Evolutionary conservation across 2,113 vertebrate species (phyloP).

Genomic region (Anolis carolinensis): DNA sequence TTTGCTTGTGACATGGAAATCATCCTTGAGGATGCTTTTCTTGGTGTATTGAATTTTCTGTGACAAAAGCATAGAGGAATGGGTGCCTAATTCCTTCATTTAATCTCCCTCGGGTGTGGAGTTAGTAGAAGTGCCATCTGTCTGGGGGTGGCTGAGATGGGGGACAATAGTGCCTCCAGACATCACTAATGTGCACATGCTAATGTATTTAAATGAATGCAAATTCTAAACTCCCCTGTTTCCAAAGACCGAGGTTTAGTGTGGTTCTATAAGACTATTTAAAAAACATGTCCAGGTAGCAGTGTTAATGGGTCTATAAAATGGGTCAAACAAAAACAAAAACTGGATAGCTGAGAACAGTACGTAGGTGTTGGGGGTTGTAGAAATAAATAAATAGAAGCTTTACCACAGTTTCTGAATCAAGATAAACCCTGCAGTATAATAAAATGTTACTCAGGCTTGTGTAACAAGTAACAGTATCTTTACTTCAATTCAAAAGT

Average conservation of each 20-base stretch:
- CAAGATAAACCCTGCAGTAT: no score
- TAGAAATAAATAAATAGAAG: no score
- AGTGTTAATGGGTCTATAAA: background rate
- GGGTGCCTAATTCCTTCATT: constrained; percentile 46
- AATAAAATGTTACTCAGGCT: no score
- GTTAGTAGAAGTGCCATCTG: background rate
- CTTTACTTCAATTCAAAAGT: no score
- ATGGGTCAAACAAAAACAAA: background rate
- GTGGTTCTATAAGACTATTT: background rate
- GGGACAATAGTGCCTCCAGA: background rate
- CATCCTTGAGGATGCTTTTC: constrained; percentile 53
- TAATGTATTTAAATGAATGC: background rate
- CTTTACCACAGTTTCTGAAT: no score
- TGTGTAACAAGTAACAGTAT: no score
- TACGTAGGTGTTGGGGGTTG: no score
- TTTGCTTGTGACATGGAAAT: background rate
- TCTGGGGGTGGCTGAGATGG: background rate
- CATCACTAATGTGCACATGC: background rate
- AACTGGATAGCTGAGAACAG: constrained; percentile 24
- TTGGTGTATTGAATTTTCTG: constrained; percentile 45
- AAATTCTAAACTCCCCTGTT: background rate
- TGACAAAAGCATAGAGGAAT: constrained; percentile 37
- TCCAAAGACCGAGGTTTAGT: background rate
- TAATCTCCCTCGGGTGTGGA: background rate
- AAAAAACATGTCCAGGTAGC: background rate